Evolutionary conservation across 1,140 invertebrate species (phyloP).

Genomic region (Lepidurus apus): DNA sequence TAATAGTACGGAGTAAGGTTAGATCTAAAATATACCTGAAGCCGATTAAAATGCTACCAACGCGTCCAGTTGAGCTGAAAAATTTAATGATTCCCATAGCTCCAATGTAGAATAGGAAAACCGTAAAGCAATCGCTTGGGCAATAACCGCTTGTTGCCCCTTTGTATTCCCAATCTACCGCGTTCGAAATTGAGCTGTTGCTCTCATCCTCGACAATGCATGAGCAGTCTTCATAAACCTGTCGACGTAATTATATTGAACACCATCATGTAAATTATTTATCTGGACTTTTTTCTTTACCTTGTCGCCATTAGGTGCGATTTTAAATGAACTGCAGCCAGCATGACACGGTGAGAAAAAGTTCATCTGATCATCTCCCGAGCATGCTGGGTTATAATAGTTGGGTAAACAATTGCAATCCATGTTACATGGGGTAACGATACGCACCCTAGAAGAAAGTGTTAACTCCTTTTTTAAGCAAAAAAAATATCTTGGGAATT

Average conservation of each 20-base stretch:
- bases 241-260: constrained; percentile 37
- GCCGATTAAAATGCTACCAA: constrained; percentile 33
- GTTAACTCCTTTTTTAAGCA: background rate
- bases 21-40: constrained; percentile 29
- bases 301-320: constrained; percentile 42
- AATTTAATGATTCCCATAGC: constrained; percentile 34
- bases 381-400: constrained; percentile 39
- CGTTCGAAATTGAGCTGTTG: constrained; percentile 15
- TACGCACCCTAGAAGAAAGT: constrained; percentile 29
- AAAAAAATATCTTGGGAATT: constrained; percentile 16
- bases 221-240: constrained; percentile 47
- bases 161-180: constrained; percentile 40
- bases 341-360: constrained; percentile 68
- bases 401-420: constrained; percentile 39
- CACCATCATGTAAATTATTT: constrained; percentile 32
- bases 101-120: constrained; percentile 30
- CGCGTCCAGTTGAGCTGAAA: constrained; percentile 28
- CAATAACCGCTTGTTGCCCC: constrained; percentile 57
- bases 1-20: background rate
- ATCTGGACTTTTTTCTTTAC: constrained; percentile 40
- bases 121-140: constrained; percentile 55
- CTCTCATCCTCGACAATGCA: constrained; percentile 45
- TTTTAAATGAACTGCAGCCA: constrained; percentile 51
- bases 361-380: constrained; percentile 49
- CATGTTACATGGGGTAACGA: constrained; percentile 38